Conservation (phyloP, 1,140 invertebrate species). For the Asobara japonica region DNA sequence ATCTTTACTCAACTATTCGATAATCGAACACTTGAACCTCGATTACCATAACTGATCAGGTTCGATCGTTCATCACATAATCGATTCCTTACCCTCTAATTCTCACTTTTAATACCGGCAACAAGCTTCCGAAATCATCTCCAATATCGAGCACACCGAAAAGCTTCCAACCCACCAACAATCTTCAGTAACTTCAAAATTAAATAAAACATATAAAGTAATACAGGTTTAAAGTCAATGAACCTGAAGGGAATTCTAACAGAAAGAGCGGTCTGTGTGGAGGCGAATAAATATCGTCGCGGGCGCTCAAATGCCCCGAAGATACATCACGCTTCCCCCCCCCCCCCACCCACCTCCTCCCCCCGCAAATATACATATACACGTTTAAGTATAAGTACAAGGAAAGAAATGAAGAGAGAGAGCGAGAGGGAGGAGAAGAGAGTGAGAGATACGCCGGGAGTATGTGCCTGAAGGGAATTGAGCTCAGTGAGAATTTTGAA, state of each 20-base stretch:
- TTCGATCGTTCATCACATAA: too few species aligned
- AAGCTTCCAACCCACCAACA: too few species aligned
- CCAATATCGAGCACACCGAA: too few species aligned
- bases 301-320: conserved; percentile 25
- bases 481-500: conserved; percentile 34
- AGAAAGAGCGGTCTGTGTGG: conserved; percentile 9
- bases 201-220: conserved; percentile 6
- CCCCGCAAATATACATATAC: conserved; percentile 16
- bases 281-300: conserved; percentile 31
- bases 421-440: background rate
- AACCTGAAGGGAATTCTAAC: conserved; percentile 26
- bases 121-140: too few species aligned
- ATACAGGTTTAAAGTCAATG: conserved; percentile 26
- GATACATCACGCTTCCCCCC: conserved; percentile 26
- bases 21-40: too few species aligned
- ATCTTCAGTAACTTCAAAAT: background rate
- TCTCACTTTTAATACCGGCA: too few species aligned
- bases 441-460: background rate
- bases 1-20: too few species aligned
- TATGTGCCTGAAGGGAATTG: conserved; percentile 44
- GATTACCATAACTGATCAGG: too few species aligned
- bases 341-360: background rate
- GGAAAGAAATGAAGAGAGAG: background rate
- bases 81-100: too few species aligned
- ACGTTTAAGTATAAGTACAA: conserved; percentile 16